Base-by-base conservation (phyloP, 1,140 invertebrate genomes). In the Halesus radiatus region DNA sequence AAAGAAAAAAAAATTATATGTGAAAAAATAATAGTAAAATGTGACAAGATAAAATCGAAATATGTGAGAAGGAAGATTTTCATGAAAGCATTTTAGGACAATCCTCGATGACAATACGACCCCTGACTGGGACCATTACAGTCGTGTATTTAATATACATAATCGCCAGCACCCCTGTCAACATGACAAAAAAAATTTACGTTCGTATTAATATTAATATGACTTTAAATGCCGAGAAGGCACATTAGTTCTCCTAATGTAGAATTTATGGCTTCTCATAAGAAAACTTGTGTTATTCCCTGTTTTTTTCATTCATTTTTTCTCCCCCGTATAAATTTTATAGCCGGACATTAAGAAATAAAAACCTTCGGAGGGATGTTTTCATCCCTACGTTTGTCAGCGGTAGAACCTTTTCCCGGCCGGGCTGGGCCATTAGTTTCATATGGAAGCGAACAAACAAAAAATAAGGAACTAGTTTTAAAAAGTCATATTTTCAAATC, bases 261-360 rank as follows among this genome's bases (percentile, higher is more conserved):
- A n/a, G 23, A 66, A 66, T 66, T 3, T 66, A 29, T 66, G 23
- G 22, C 62, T 29, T n/a, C 62, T 16, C 62, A 29, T 29, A 22
- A 29, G 29, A 22, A 29, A 66, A 26, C 62, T 66, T 18, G 62
- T 18, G 62, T 66, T 66, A 66, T 64, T 64, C 4, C 5, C 0
- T 6, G 6, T 29, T 29, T 64, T 64, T 16, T 66, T 66, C 26
- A 37, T 32, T 6, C 37, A 45, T 52, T 70, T 26, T 52, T 26
- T 52, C 6, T 3, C 8, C 3, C 20, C 20, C 32, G 45, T 70
- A 70, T 64, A 64, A 64, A 29, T 10, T 64, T 64, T 64, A 70
- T 70, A 50, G 16, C 8, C 66, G 32, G 45, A 52, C 45, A 70
- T 50, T 70, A 70, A 70, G 18, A 70, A 70, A 70, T 70, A 70